Evolutionary conservation across 2,113 vertebrate species (phyloP).

Genomic region (Zingel zingel): DNA sequence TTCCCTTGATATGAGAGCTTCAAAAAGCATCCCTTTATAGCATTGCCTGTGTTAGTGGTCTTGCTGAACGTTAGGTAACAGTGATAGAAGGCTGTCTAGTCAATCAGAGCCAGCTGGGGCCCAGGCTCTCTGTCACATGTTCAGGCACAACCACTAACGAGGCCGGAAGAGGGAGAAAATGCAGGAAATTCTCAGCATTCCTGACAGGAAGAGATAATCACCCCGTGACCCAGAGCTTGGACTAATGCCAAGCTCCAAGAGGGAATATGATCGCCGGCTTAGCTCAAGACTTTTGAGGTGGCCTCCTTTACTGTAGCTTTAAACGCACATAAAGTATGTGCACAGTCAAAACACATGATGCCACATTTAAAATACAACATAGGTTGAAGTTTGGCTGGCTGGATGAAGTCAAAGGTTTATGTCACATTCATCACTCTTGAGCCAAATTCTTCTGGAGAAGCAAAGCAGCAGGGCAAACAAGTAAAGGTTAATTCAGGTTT

Average conservation of each 20-base stretch:
- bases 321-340: slow-evolving; percentile 31
- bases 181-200: slow-evolving; percentile 86
- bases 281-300: slow-evolving; percentile 49
- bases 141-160: slow-evolving; percentile 65
- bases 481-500: slow-evolving; percentile 11
- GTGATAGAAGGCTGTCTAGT: slow-evolving; percentile 33
- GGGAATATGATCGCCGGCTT: slow-evolving; percentile 66
- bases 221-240: slow-evolving; percentile 74
- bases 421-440: slow-evolving; percentile 13
- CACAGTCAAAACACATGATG: slow-evolving; percentile 41
- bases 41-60: slow-evolving; percentile 6
- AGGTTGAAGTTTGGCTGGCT: slow-evolving; percentile 37
- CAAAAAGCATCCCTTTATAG: slow-evolving; percentile 34
- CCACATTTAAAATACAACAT: slow-evolving; percentile 25
- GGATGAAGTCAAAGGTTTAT: slow-evolving; percentile 7
- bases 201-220: slow-evolving; percentile 87
- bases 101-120: slow-evolving; percentile 57
- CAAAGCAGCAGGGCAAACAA: background rate
- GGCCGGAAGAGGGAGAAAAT: slow-evolving; percentile 74
- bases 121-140: slow-evolving; percentile 63
- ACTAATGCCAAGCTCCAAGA: slow-evolving; percentile 64
- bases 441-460: background rate
- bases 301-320: slow-evolving; percentile 52
- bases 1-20: slow-evolving; percentile 38
- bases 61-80: slow-evolving; percentile 48